Evolutionary conservation across 2,797 vertebrate genomes (phyloP).

Genomic region (Chloroceryle amazona): DNA sequence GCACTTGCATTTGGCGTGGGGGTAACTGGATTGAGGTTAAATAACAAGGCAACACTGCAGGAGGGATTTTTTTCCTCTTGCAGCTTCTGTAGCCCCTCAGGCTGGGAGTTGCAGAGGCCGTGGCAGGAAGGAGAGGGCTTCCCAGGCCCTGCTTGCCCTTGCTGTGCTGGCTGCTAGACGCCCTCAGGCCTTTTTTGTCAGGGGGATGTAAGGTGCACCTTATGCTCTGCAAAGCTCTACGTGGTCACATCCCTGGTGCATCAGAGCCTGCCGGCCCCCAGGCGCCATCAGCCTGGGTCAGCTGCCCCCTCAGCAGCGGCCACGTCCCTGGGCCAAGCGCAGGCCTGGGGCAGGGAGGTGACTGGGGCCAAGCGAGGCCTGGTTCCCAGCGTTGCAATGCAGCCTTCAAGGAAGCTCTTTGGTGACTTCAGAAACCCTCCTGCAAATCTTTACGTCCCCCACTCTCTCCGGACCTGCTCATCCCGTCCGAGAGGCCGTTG

Average conservation of each 20-base stretch:
- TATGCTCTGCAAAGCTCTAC: neutral
- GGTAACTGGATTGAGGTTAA: neutral
- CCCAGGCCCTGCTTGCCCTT: neutral
- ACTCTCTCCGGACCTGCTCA: neutral
- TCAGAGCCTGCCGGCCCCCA: neutral
- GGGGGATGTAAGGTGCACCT: neutral
- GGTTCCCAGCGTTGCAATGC: rapidly evolving
- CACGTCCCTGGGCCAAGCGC: rapidly evolving
- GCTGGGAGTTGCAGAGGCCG: neutral
- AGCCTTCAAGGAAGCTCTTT: neutral
- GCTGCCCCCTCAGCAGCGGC: rapidly evolving
- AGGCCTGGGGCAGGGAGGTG: rapidly evolving
- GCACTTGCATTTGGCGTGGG: rapidly evolving
- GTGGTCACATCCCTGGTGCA: neutral
- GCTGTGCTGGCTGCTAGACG: rapidly evolving
- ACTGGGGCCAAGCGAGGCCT: rapidly evolving
- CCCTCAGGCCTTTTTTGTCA: neutral
- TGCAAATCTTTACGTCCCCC: neutral
- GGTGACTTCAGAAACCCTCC: neutral
- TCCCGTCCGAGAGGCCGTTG: rapidly evolving
- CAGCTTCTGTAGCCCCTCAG: neutral
- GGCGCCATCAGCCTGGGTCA: neutral
- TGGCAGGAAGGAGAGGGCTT: neutral
- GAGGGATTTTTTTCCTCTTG: neutral
- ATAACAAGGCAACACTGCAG: neutral